Percentiles rank a stretch among this genome's conserved stretches.
Evolutionary conservation across 2,113 vertebrate genomes (phyloP).

Genomic region (Kobus ellipsiprymnus): DNA sequence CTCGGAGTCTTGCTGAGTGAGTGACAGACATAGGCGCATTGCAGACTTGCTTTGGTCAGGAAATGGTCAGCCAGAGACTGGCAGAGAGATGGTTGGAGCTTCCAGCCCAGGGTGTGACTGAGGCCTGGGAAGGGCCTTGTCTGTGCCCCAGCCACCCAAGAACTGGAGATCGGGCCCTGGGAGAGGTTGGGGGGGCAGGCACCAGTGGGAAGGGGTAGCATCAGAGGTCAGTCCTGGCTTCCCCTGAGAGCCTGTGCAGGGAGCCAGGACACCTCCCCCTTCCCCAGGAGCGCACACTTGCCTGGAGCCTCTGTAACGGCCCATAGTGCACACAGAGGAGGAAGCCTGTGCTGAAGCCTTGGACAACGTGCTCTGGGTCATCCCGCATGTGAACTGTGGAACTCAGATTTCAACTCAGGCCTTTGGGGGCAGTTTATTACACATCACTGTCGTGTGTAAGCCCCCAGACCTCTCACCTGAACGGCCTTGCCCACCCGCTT

Average conservation of each 20-base stretch:
- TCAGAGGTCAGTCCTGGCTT: not conserved
- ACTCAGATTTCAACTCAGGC: not conserved
- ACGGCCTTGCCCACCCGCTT: not conserved
- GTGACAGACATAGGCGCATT: not conserved
- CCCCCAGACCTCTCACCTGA: not conserved
- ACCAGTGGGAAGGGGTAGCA: not conserved
- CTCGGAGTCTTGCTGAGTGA: not conserved
- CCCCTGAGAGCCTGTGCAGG: not conserved
- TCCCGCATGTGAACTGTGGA: not conserved
- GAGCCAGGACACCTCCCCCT: not conserved
- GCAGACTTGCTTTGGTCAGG: not conserved
- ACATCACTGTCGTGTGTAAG: not conserved
- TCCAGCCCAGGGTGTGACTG: not conserved
- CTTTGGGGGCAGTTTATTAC: not conserved
- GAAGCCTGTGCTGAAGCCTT: not conserved
- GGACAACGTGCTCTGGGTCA: not conserved
- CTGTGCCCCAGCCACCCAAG: not conserved
- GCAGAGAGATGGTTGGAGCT: not conserved
- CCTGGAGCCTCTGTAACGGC: not conserved
- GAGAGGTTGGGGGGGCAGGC: accelerated
- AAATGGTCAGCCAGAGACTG: not conserved
- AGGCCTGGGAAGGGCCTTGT: not conserved
- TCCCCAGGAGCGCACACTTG: not conserved
- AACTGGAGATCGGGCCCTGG: not conserved
- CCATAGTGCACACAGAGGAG: not conserved